Evolutionary conservation across 1,140 invertebrate genomes (phyloP).

Genomic region (Lucilia cuprina): DNA sequence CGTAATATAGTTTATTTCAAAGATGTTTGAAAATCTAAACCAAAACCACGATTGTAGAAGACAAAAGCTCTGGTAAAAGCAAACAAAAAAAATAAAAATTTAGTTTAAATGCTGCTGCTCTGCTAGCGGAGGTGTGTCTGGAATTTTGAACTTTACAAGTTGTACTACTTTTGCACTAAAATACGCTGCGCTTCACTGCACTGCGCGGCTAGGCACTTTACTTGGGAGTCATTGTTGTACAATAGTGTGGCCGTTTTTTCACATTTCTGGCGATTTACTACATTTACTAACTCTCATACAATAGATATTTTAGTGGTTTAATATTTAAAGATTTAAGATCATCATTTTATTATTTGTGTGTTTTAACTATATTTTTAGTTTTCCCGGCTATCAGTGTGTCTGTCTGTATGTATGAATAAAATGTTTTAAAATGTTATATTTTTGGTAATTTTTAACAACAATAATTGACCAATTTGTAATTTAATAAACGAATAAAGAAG

Average conservation of each 20-base stretch:
- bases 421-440: conserved; percentile 24
- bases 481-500: conserved; percentile 1
- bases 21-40: conserved; percentile 29
- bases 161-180: conserved; percentile 19
- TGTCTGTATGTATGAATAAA: not conserved
- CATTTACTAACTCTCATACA: too few species aligned
- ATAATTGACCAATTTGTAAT: conserved; percentile 34
- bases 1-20: not conserved
- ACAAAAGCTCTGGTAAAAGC: not conserved
- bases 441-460: not conserved
- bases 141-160: conserved; percentile 32
- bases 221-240: not conserved
- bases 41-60: not conserved
- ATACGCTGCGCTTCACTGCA: not conserved
- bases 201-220: not conserved
- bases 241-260: not conserved
- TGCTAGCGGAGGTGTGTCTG: conserved; percentile 32
- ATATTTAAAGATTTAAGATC: not conserved
- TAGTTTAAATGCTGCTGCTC: conserved; percentile 28
- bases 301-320: not conserved
- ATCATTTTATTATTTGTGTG: conserved; percentile 18
- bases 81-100: conserved; percentile 15
- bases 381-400: not conserved
- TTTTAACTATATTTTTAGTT: too few species aligned
- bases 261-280: not conserved